Base-by-base conservation (phyloP, 1,140 invertebrate species). In the Drosophila lacteicornis region DNA sequence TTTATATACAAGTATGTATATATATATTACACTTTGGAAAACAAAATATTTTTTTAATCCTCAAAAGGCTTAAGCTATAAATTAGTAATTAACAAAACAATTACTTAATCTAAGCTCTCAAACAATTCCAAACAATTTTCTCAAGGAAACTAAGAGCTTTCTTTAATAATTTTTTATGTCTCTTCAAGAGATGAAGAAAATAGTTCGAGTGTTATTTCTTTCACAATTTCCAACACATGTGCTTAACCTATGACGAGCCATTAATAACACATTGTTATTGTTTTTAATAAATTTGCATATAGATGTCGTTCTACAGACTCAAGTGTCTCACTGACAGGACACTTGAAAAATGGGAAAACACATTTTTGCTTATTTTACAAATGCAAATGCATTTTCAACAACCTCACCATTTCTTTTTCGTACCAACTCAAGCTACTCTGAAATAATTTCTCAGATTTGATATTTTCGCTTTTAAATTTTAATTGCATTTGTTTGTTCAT, bases 401-500 rank as follows among this genome's bases (percentile, higher is more conserved):
- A 22, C 19, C 22, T 40, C 46, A 33, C 4, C 11, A 68, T 25
- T 40, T 15, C 22, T n/a, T 55, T 15, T 17, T 25, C 12, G 17
- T 12, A 3, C n/a, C 40, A 66, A 43, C 46, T 45, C 67, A 53
- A 46, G 67, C 47, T 58, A 40, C 22, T 58, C 42, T 22, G 19
- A 47, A 45, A 74, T 47, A 25, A 43, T 67, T 45, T 65, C 40
- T 67, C 47, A n/a, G 63, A 27, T 51, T 60, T 47, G 25, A 57
- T 58, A 65, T 60, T 75, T 59, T 51, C 56, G 42, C 51, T 81
- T 56, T 58, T 73, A 53, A 63, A 76, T 71, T 82, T 75, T 55
- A 78, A 80, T 81, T 85, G 68, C 73, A 88, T 87, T 87, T 88
- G 84, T 80, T 74, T 86, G 75, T 46, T 30, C 19, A 61, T 69